phyloP scores from a whole-genome alignment of 1,140 invertebrate genomes.

The Hetaerina americana region DNA sequence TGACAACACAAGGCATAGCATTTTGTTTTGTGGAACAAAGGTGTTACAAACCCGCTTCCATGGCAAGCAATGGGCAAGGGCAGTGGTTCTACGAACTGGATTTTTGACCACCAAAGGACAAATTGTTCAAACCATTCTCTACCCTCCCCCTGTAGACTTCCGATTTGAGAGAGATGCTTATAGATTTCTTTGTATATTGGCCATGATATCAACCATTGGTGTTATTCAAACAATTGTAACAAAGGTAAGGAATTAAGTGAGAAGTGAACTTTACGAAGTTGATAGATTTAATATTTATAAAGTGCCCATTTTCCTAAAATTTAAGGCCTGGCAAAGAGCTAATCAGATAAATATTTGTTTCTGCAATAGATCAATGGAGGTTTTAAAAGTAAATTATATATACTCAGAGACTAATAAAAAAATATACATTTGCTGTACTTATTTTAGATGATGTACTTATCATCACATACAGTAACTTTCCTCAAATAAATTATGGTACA shows the following conservation, averaged over 20 bases:
- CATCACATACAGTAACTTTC: no score
- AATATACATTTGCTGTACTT: no score
- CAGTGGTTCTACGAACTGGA: slow-evolving; percentile 62
- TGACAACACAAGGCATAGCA: slow-evolving; percentile 52
- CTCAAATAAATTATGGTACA: no score
- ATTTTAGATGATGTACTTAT: no score
- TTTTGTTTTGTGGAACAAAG: slow-evolving; percentile 15
- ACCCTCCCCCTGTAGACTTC: slow-evolving; percentile 88
- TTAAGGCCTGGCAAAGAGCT: no score
- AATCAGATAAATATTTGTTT: no score
- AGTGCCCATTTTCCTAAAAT: no score
- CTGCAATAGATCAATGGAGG: no score
- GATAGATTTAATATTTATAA: not conserved
- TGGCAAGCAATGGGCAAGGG: slow-evolving; percentile 47
- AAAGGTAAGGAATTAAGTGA: slow-evolving; percentile 44
- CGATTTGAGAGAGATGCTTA: slow-evolving; percentile 88
- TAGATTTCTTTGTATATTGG: slow-evolving; percentile 76
- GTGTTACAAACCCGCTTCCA: slow-evolving; percentile 58
- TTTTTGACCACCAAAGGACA: slow-evolving; percentile 83
- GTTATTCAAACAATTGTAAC: slow-evolving; percentile 72
- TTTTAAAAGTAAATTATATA: no score
- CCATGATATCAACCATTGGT: slow-evolving; percentile 58
- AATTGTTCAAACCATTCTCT: slow-evolving; percentile 84
- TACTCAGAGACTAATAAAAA: no score
- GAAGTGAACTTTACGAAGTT: not conserved